Base-by-base conservation (phyloP, 1,140 invertebrate genomes). In the Eriosoma lanigerum region DNA sequence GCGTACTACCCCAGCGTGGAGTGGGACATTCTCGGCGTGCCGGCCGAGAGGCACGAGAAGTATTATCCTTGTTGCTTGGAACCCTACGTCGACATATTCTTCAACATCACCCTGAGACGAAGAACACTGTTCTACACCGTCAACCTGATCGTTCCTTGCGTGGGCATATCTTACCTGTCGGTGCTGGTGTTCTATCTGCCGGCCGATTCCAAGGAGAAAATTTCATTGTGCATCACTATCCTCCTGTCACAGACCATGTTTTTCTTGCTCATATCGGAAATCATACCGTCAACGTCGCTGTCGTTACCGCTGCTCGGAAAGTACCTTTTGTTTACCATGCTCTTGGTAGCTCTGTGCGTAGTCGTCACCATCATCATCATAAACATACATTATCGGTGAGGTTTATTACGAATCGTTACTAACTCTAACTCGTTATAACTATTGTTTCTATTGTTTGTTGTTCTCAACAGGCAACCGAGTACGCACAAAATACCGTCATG, bases 181-280 rank as follows among this genome's bases (percentile, higher is more conserved):
- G 93, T 96, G 2, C 86, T 97, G 50, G 98, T 99, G 0, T 99
- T 99, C 86, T 99, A 99, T 85, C 86, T 99, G 64, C 98, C 98
- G 52, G 98, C 97, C 0, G 97, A 99, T 86, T 98, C 96, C 6
- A 97, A 98, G 6, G 98, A 99, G 85, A 99, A 99, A 86, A 96
- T 99, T 81, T 96, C 96, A 0, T 89, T 99, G 2, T 98, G 96
- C 86, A 99, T 99, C 83, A 98, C 96, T 83, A 99, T 99, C 84
- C 90, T 99, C 0, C 90, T 99, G 21, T 99, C 98, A 0, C 94
- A 99, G 85, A 99, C 97, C 17, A 98, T 99, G 91, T 99, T 99
- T 88, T 99, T 99, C 88, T 88, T 99, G 81, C 91, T 99, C 9
- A 95, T 99, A 83, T 97, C 94, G 0, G 95, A 97, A 88, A 98